Conservation (phyloP, 2,888 invertebrate species). For the Ophion obscuratus region DNA sequence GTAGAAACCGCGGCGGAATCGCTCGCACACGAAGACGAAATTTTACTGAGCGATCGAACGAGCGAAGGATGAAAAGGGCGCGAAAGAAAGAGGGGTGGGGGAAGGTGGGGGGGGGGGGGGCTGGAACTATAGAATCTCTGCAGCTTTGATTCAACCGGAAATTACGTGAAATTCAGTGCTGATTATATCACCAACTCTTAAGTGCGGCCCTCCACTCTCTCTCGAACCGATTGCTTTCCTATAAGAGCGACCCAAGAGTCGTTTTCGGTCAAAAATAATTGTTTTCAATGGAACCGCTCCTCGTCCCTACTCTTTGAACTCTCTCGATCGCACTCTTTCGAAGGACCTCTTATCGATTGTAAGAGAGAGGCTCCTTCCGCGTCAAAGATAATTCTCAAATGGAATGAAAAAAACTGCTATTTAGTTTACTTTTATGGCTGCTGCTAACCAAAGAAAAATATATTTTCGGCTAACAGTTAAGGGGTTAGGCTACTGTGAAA, state of each 20-base stretch:
- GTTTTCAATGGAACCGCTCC: conserved; percentile 63
- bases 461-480: conserved; percentile 43
- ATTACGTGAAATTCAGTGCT: conserved; percentile 76
- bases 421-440: conserved; percentile 58
- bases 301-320: conserved; percentile 32
- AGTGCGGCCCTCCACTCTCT: conserved; percentile 60
- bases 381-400: conserved; percentile 68
- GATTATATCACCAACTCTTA: conserved; percentile 74
- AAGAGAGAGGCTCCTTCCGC: conserved; percentile 63
- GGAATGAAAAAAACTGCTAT: conserved; percentile 66
- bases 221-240: conserved; percentile 72
- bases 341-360: conserved; percentile 67
- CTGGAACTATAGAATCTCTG: conserved; percentile 49
- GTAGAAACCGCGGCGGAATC: conserved; percentile 56
- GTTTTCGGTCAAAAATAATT: conserved; percentile 71
- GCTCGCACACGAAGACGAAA: conserved; percentile 47
- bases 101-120: background rate
- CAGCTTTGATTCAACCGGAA: conserved; percentile 73
- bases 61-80: conserved; percentile 27
- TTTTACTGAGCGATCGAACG: conserved; percentile 48
- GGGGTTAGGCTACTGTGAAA: background rate
- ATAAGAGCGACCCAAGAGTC: conserved; percentile 72
- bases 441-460: conserved; percentile 26
- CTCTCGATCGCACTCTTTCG: conserved; percentile 55
- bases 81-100: background rate